phyloP scores from a whole-genome alignment of 2,797 vertebrate genomes.

The Danio albolineatus region DNA sequence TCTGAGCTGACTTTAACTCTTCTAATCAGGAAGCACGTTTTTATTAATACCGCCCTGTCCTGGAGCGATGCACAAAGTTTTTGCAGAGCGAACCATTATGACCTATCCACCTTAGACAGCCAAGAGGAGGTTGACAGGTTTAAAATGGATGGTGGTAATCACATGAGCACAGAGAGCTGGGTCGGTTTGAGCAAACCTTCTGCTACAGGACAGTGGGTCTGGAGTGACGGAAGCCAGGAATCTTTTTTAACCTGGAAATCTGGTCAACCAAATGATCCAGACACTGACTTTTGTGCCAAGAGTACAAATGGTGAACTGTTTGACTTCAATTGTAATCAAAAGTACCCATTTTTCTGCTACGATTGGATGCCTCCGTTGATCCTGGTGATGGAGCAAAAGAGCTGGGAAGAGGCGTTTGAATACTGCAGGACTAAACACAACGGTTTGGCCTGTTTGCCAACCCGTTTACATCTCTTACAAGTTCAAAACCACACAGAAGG shows the following conservation, averaged over 20 bases:
- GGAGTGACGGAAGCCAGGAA: slow-evolving; percentile 8
- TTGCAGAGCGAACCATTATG: slow-evolving; percentile 3
- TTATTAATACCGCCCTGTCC: accelerated
- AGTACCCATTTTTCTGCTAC: slow-evolving; percentile 10
- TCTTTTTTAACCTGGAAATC: neutral
- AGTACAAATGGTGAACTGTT: accelerated
- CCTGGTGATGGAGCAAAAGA: slow-evolving; percentile 1
- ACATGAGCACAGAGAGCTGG: neutral
- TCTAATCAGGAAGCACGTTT: slow-evolving; percentile 13
- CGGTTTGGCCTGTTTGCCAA: slow-evolving; percentile 21
- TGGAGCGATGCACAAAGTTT: neutral
- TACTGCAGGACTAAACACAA: slow-evolving; percentile 18
- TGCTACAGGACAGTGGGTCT: accelerated
- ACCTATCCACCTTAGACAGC: slow-evolving; percentile 25
- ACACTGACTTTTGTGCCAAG: neutral
- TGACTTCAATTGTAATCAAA: accelerated
- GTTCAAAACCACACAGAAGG: neutral
- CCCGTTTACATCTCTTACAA: slow-evolving; percentile 7
- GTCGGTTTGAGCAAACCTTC: slow-evolving; percentile 13
- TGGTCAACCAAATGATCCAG: accelerated
- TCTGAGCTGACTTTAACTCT: slow-evolving; percentile 19
- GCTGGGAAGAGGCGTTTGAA: slow-evolving; percentile 29
- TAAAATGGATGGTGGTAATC: accelerated
- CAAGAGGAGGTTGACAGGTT: neutral
- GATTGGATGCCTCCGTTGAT: slow-evolving; percentile 10